phyloP scores from a whole-genome alignment of 2,113 vertebrate species.

The Alouatta palliata region DNA sequence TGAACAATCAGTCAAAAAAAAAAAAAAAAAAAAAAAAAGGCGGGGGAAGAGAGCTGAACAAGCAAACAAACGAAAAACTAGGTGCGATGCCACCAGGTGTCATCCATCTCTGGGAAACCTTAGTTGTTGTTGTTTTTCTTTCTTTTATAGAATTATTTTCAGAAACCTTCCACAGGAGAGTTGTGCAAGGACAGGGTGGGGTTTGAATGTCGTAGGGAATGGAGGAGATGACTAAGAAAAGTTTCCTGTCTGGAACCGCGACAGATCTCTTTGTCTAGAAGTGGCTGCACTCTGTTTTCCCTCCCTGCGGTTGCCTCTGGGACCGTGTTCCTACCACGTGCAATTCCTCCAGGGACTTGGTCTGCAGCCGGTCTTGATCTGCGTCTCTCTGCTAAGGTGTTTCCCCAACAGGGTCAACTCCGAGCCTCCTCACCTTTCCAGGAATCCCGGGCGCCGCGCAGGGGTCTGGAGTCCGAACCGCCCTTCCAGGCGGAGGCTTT shows the following conservation, averaged over 20 bases:
- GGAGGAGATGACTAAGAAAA: background rate
- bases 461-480: background rate
- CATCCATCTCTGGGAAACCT: background rate
- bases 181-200: background rate
- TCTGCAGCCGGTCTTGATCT: background rate
- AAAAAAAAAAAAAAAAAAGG: fast-evolving
- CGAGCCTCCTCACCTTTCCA: background rate
- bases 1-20: background rate
- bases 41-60: background rate
- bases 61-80: background rate
- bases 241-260: background rate
- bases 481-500: background rate
- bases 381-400: background rate
- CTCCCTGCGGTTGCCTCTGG: background rate
- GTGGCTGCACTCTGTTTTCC: background rate
- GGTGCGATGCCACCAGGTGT: background rate
- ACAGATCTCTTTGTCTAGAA: background rate
- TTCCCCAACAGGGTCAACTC: background rate
- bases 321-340: background rate
- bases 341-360: background rate
- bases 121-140: background rate
- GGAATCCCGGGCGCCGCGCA: background rate
- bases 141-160: background rate
- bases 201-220: background rate
- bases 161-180: background rate